Percentiles rank a stretch among this genome's conserved stretches.
Conservation (phyloP, 2,113 vertebrate genomes). For the Puntigrus tetrazona region DNA sequence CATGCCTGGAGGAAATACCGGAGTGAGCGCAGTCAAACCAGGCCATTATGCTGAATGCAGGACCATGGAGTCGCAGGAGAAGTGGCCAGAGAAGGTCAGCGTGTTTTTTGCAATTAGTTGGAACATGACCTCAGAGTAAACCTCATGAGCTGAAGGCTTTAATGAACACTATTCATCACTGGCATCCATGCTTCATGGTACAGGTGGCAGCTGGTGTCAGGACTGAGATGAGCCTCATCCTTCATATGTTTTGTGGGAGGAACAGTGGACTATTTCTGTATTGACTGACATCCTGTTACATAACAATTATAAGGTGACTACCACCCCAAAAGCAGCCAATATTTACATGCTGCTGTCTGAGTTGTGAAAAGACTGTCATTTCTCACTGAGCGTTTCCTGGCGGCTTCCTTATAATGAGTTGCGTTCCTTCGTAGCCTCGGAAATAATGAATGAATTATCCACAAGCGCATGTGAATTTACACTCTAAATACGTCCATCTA, state of each 20-base stretch:
- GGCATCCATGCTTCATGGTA: neutral
- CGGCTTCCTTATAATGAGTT: neutral
- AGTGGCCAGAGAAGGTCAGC: constrained; percentile 35
- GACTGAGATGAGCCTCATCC: constrained; percentile 35
- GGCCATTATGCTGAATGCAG: neutral
- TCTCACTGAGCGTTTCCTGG: neutral
- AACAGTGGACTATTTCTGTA: constrained; percentile 53
- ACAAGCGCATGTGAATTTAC: neutral
- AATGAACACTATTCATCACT: constrained; percentile 48
- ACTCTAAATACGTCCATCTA: neutral
- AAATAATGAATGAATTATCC: neutral
- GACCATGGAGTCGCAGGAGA: constrained; percentile 8
- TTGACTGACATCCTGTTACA: constrained; percentile 50
- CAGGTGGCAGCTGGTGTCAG: constrained; percentile 33
- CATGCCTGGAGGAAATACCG: constrained; percentile 2
- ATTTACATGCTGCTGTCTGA: constrained; percentile 27
- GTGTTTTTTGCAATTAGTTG: constrained; percentile 44
- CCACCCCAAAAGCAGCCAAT: constrained; percentile 29
- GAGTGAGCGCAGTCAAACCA: neutral
- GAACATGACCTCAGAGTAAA: constrained; percentile 39
- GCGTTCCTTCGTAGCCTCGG: neutral
- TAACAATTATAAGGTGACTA: constrained; percentile 49
- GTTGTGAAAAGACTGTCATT: constrained; percentile 13
- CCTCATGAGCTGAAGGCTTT: constrained; percentile 21
- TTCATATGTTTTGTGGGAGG: constrained; percentile 54